Conservation (phyloP, 2,797 vertebrate genomes). For the Pagetopsis macropterus region DNA sequence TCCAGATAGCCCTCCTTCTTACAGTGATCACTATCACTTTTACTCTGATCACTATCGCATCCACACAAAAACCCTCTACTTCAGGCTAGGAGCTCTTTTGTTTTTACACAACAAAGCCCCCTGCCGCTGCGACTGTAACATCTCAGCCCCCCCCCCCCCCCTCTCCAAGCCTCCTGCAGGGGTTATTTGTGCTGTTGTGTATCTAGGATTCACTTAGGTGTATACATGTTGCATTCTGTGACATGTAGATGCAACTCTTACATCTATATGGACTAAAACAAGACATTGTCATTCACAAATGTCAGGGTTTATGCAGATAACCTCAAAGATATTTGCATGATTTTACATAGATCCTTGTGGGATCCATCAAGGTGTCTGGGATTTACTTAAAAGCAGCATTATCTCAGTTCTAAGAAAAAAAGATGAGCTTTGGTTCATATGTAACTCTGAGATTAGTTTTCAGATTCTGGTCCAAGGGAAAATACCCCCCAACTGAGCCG, state of each 20-base stretch:
- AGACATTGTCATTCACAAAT: conserved; percentile 12
- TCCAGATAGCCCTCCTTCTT: conserved; percentile 61
- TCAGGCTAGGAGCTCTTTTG: conserved; percentile 60
- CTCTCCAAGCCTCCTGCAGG: conserved; percentile 48
- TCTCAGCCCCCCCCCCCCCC: conserved; percentile 12
- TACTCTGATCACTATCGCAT: conserved; percentile 67
- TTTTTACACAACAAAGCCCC: conserved; percentile 75
- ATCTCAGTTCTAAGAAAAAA: conserved; percentile 37
- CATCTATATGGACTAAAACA: conserved; percentile 47
- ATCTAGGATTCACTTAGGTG: conserved; percentile 27
- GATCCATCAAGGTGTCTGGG: conserved; percentile 28
- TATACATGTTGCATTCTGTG: conserved; percentile 32
- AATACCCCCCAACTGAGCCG: conserved; percentile 73
- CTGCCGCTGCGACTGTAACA: conserved; percentile 44
- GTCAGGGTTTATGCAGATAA: conserved; percentile 25
- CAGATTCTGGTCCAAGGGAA: conserved; percentile 69
- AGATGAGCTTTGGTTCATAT: conserved; percentile 44
- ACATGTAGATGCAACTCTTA: conserved; percentile 34
- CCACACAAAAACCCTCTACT: conserved; percentile 52
- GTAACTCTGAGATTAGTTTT: conserved; percentile 65
- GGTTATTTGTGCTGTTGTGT: conserved; percentile 52
- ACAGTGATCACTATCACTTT: conserved; percentile 67
- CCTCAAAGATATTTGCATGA: conserved; percentile 19
- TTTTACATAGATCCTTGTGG: conserved; percentile 17
- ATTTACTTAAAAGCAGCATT: conserved; percentile 48